phyloP scores from a whole-genome alignment of 1,140 invertebrate species.

The Drosophila ironensis region DNA sequence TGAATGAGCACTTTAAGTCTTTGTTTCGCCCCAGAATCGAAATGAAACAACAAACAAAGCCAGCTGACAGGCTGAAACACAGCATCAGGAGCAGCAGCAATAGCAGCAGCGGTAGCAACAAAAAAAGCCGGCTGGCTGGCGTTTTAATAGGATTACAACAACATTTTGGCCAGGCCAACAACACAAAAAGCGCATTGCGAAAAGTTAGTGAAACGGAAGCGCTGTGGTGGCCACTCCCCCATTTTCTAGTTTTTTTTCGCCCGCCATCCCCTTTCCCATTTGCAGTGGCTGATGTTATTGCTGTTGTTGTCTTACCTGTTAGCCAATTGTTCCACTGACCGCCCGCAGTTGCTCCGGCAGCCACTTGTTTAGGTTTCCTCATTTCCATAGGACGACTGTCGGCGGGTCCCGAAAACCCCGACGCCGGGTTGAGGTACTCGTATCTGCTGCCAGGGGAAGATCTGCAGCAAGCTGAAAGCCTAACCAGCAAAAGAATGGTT shows the following conservation, averaged over 20 bases:
- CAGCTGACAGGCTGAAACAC: slow-evolving; percentile 36
- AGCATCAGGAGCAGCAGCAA: no score
- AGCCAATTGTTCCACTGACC: slow-evolving; percentile 59
- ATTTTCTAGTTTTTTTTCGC: no score
- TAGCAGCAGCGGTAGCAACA: slow-evolving; percentile 24
- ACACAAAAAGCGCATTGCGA: slow-evolving; percentile 62
- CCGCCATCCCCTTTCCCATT: not conserved
- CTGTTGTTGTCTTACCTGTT: slow-evolving; percentile 37
- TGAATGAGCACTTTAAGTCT: slow-evolving; percentile 77
- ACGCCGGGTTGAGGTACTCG: not conserved
- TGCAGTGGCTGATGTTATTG: slow-evolving; percentile 17
- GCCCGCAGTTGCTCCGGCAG: slow-evolving; percentile 17
- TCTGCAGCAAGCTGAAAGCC: no score
- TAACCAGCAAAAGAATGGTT: no score
- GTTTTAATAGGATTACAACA: slow-evolving; percentile 67
- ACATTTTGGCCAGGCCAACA: slow-evolving; percentile 26
- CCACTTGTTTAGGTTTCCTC: slow-evolving; percentile 46
- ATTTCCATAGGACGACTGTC: slow-evolving; percentile 46
- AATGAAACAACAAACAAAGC: slow-evolving; percentile 76
- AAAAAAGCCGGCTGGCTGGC: slow-evolving; percentile 26
- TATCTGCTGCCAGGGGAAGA: not conserved
- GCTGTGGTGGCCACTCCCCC: slow-evolving; percentile 19
- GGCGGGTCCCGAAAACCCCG: slow-evolving; percentile 10
- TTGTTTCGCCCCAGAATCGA: slow-evolving; percentile 76
- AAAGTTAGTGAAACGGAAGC: slow-evolving; percentile 73